A percentile compares a stretch with the other conserved stretches of the same genome.
Conservation (phyloP, 1,140 invertebrate genomes). For the Aplysia californica region DNA sequence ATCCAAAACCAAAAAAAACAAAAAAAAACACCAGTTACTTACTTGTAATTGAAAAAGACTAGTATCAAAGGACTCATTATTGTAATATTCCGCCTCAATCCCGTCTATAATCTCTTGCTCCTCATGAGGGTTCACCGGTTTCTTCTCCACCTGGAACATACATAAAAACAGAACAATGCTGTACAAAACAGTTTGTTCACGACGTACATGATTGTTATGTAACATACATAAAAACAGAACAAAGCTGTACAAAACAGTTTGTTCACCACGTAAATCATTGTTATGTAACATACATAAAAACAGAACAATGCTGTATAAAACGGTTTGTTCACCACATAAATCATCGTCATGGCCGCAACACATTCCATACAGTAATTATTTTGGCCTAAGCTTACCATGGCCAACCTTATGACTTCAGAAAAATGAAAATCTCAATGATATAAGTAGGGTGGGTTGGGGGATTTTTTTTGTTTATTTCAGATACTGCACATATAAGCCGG, state of each 20-base stretch:
- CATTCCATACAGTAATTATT: too few species aligned
- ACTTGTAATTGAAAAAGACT: slow-evolving; percentile 77
- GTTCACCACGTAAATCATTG: neutral
- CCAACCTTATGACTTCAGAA: too few species aligned
- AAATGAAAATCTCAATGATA: too few species aligned
- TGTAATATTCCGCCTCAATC: slow-evolving; percentile 78
- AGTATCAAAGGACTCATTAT: slow-evolving; percentile 74
- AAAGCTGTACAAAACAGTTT: neutral
- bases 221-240: neutral
- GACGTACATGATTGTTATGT: neutral
- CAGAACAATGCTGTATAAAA: neutral
- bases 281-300: neutral
- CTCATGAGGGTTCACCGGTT: slow-evolving; percentile 70
- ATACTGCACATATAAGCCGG: too few species aligned
- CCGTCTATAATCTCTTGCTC: slow-evolving; percentile 81
- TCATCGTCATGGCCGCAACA: too few species aligned
- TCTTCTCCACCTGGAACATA: slow-evolving; percentile 35
- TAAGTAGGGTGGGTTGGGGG: too few species aligned
- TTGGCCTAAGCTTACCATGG: too few species aligned
- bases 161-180: neutral
- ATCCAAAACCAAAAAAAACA: too few species aligned
- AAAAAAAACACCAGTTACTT: too few species aligned
- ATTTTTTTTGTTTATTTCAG: too few species aligned
- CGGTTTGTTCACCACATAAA: neutral
- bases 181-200: neutral